Evolutionary conservation across 2,797 vertebrate species (phyloP).

Genomic region (Danio kyathit): DNA sequence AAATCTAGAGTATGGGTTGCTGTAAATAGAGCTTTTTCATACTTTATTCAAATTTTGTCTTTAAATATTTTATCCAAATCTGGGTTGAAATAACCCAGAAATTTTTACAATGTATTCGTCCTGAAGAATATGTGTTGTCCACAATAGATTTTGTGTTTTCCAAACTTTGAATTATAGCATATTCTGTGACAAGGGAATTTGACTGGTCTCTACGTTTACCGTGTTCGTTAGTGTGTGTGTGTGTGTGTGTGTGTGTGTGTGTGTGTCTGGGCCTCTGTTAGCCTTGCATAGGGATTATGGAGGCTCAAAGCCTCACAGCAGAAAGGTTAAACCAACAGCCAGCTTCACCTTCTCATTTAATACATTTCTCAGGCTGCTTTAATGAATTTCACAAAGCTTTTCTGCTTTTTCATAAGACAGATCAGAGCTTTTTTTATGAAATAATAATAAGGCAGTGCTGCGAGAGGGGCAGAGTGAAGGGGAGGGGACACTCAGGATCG

Average conservation of each 20-base stretch:
- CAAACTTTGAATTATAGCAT: slow-evolving; percentile 25
- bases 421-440: slow-evolving; percentile 92
- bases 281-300: slow-evolving; percentile 57
- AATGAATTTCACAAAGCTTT: slow-evolving; percentile 99
- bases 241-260: slow-evolving; percentile 20
- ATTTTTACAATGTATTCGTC: too few species aligned
- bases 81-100: too few species aligned
- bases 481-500: slow-evolving; percentile 81
- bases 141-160: background rate
- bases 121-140: too few species aligned
- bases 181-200: slow-evolving; percentile 30
- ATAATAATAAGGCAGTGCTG: slow-evolving; percentile 90
- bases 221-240: slow-evolving; percentile 13
- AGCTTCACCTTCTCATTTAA: slow-evolving; percentile 93
- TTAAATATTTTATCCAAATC: too few species aligned
- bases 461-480: slow-evolving; percentile 69
- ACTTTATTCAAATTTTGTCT: too few species aligned
- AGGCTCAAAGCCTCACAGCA: slow-evolving; percentile 72
- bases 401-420: slow-evolving; percentile 96
- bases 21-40: too few species aligned
- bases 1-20: too few species aligned
- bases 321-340: slow-evolving; percentile 92
- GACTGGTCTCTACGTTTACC: slow-evolving; percentile 34
- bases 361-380: slow-evolving; percentile 99
- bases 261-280: slow-evolving; percentile 52